Base-by-base conservation (phyloP, 1,140 invertebrate genomes). In the Belonocnema kinseyi region DNA sequence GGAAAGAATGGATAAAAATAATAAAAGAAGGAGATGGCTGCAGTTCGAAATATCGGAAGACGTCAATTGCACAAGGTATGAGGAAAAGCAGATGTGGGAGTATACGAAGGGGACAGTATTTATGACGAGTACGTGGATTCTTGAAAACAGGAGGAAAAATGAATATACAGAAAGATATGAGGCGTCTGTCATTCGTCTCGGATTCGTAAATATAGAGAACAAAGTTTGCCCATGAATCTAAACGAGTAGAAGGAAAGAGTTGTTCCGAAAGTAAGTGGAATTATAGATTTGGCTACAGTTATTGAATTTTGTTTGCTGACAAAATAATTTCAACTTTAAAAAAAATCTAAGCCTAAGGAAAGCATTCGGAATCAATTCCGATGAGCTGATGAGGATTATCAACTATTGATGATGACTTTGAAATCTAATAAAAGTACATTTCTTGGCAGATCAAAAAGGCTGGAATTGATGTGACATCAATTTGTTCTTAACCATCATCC, bases 41-140 rank as follows among this genome's bases (percentile, higher is more conserved):
- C 86, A 90, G 88, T 90, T 89, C 78, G 85, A 86, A 89, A 90
- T 91, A 90, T 91, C 88, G 89, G 87, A 90, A 90, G 90, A 88
- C 79, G 86, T 89, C 85, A 84, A 84, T 84, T 76, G 77, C 56
- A 81, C 75, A 82, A 66, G 33, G 81, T 33, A 71, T 72, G 72
- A 73, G 54, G 54, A 72, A 54, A 75, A 58, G 61, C 73, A 77
- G 79, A 80, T 80, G 81, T 79, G 77, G 81, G 77, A 76, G 75
- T 77, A 81, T 77, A 77, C 77, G 80, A 73, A 74, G 80, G 85
- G 85, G 82, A 74, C 80, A 85, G 82, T 90, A 91, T 91, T 91
- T 91, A 91, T 91, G 89, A 90, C 85, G 82, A 84, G 88, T 89
- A 91, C 89, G 89, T 91, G 90, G 87, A 85, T 89, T 90, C 85